Base-by-base conservation (phyloP, 53 echinoderm and acorn worm genomes). In the Echinarachnius parma region DNA sequence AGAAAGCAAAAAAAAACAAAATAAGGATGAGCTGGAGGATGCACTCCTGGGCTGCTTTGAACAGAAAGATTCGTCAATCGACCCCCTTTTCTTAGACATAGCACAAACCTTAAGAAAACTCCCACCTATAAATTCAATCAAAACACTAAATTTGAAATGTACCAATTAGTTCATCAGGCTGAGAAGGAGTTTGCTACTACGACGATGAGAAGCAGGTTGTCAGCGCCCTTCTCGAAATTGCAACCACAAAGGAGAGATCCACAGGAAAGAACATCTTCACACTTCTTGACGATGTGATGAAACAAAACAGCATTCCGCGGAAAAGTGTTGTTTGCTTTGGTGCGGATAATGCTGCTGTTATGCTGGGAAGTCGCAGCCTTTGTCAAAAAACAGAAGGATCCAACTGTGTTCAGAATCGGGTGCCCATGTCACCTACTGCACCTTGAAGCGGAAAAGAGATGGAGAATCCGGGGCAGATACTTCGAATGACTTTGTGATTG, bases 331-430 rank as follows among this genome's bases (percentile, higher is more conserved):
- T 81, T 34, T 80, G 81, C 52, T 81, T 81, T 37, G 60, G 48
- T 46, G 62, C 62, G 16, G 82, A 81, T 63, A 61, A 61, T 53
- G 82, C 82, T 42, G 52, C 82, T 53, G 75, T 81, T 28, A 81
- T 81, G 75, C 35, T 81, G 63, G 82, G 82, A 2, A 35, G 75
- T 81, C 14, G 74, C 81, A 45, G 75, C 81, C 28, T 62, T 49
- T 71, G 72, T 81, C 29, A 81, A 63, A 27, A 33, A 61, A 20
- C 50, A 81, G 61, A 36, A 81, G 53, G 64, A 75, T 63, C 75
- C 75, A 49, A 33, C 61, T 33, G 52, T 75, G 8, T 75, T 75
- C 30, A 42, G 74, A 23, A 36, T 81, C 35, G 82, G 82, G 16
- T 81, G 82, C 37, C 69, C 59, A 27, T 80, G 69, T 42, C 80